Percentiles rank a stretch among this genome's conserved stretches.
Evolutionary conservation across 2,797 vertebrate genomes (phyloP).

Genomic region (Centropyge bicolor): DNA sequence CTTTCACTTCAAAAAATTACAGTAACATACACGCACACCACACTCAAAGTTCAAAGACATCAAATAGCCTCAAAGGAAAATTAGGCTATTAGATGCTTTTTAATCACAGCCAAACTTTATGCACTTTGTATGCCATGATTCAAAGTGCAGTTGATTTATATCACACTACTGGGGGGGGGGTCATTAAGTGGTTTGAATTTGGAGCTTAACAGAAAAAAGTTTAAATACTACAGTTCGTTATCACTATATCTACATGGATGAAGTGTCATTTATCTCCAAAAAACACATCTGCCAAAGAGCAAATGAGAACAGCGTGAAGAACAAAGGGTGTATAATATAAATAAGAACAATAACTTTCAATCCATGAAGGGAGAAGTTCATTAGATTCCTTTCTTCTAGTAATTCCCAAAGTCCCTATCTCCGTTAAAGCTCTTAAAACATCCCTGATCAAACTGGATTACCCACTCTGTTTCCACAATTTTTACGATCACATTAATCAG

Average conservation of each 20-base stretch:
- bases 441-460: not conserved
- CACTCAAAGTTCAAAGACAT: conserved; percentile 12
- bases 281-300: not conserved
- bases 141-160: not conserved
- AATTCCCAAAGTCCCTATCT: not conserved
- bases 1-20: conserved; percentile 15
- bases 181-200: not conserved
- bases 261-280: conserved; percentile 7
- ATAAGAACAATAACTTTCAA: not conserved
- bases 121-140: not conserved
- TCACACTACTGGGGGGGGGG: too few relatives aligned
- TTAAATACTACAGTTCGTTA: not conserved
- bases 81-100: not conserved
- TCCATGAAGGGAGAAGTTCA: not conserved
- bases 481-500: not conserved
- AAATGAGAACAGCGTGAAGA: not conserved
- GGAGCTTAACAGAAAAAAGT: not conserved
- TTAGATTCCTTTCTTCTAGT: not conserved
- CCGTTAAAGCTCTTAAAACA: conserved; percentile 8
- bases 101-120: not conserved
- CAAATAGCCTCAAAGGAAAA: conserved; percentile 2
- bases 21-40: conserved; percentile 19
- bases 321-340: not conserved
- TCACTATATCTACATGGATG: not conserved
- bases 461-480: not conserved